Conservation (phyloP, 2,797 vertebrate species). For the Acipenser oxyrinchus region DNA sequence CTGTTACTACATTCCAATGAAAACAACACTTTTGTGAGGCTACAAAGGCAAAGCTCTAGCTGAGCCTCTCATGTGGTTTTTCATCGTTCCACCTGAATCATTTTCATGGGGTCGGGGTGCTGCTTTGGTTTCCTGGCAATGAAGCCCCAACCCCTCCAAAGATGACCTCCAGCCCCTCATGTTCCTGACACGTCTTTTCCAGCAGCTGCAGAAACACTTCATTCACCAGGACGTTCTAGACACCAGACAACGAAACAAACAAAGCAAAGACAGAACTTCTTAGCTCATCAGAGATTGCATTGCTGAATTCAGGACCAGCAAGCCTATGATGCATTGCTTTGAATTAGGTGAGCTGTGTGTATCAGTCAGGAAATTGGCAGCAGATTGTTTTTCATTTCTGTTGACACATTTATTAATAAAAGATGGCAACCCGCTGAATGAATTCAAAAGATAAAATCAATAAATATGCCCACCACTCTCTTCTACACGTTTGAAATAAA, state of each 20-base stretch:
- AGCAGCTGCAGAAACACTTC: slow-evolving; percentile 65
- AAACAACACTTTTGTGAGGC: too few relatives aligned
- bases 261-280: neutral
- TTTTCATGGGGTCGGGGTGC: slow-evolving; percentile 65
- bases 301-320: too few relatives aligned
- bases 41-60: neutral
- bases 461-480: too few relatives aligned
- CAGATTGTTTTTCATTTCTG: too few relatives aligned
- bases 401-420: too few relatives aligned
- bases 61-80: neutral
- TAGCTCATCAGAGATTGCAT: too few relatives aligned
- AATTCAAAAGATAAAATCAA: too few relatives aligned
- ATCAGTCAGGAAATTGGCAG: too few relatives aligned
- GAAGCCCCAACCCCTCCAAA: slow-evolving; percentile 62
- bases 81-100: slow-evolving; percentile 59
- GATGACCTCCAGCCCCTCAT: slow-evolving; percentile 62
- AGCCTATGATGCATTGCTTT: too few relatives aligned
- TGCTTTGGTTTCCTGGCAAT: slow-evolving; percentile 53
- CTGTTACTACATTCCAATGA: neutral
- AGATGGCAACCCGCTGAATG: too few relatives aligned
- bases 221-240: slow-evolving; percentile 76
- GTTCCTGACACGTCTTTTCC: slow-evolving; percentile 54
- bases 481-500: too few relatives aligned
- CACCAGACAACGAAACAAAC: slow-evolving; percentile 8
- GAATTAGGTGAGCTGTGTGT: too few relatives aligned